Conservation (phyloP, 2,888 invertebrate genomes). For the Ommatoiulus sabulosus region DNA sequence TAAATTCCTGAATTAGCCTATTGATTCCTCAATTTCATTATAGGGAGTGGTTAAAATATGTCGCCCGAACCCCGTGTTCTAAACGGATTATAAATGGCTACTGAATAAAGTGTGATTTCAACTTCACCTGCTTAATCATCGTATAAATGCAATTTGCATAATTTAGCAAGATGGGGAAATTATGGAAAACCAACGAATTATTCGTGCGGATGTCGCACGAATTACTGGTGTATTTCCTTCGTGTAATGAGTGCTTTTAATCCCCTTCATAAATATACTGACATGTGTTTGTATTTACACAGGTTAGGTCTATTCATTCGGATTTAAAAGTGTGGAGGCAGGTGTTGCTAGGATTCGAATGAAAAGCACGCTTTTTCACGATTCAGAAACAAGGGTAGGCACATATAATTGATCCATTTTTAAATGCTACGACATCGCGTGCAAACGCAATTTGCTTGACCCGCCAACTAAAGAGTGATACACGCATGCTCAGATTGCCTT, state of each 20-base stretch:
- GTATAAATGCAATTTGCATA: slow-evolving; percentile 43
- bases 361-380: neutral
- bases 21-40: slow-evolving; percentile 6
- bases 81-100: slow-evolving; percentile 30
- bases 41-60: neutral
- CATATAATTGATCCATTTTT: neutral
- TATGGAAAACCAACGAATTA: slow-evolving; percentile 31
- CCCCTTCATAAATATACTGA: slow-evolving; percentile 22
- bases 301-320: slow-evolving; percentile 20
- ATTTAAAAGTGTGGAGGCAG: slow-evolving; percentile 29
- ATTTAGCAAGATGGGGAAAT: slow-evolving; percentile 21
- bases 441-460: neutral
- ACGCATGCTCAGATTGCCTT: neutral
- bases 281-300: slow-evolving; percentile 34
- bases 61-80: neutral
- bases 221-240: neutral
- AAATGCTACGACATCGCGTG: neutral
- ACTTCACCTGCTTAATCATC: slow-evolving; percentile 29
- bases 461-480: neutral
- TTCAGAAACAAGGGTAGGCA: neutral
- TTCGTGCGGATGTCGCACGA: slow-evolving; percentile 19
- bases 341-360: slow-evolving; percentile 6
- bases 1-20: neutral
- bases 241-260: neutral
- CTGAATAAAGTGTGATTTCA: slow-evolving; percentile 23